Base-by-base conservation (phyloP, 1,140 invertebrate species). In the Aphaenogaster rudis region DNA sequence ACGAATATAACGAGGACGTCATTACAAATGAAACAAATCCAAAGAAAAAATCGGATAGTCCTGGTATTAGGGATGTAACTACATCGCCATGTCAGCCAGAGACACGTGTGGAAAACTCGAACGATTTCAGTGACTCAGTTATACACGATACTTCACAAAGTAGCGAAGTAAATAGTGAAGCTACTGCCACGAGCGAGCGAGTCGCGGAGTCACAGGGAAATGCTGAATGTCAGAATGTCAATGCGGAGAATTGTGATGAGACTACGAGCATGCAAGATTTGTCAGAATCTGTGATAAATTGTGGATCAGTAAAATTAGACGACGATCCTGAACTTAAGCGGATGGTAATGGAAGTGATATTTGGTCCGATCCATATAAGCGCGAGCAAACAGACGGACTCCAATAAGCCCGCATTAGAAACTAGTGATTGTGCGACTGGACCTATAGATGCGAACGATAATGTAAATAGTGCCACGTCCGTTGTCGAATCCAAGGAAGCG, bases 301-400 rank as follows among this genome's bases (percentile, higher is more conserved):
- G 2, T 6, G 11, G 5, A 9, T 17, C 15, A 0, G 45, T 8
- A 39, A 59, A 85, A 52, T 63, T 52, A 42, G 28, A 84, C 7
- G n/a, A 7, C 15, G 3, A 45, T 82, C 88, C 90, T 13, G 91
- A 93, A 64, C 74, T 94, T n/a, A 86, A 88, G 9, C 88, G 72
- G 42, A 93, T 94, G 90, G 91, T 94, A 4, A 93, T 94, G 93
- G 91, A 93, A 69, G 93, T 94, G n/a, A 94, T 94, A 48, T 92
- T 94, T 81, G 93, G 93, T 8, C 87, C 93, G 7, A 39, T 54
- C 0, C 88, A 92, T 15, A 28, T 13, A 36, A 48, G n/a, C 59
- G 57, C 69, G 4, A 33, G 42, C 0, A 79, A 88, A 67, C 66
- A 90, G 61, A 0, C 11, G 1, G 39, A 86, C 17, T 61, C 17